A percentile compares a stretch with the other conserved stretches of the same genome.
Evolutionary conservation across 1,140 invertebrate species (phyloP).

Genomic region (Solenopsis fugax): DNA sequence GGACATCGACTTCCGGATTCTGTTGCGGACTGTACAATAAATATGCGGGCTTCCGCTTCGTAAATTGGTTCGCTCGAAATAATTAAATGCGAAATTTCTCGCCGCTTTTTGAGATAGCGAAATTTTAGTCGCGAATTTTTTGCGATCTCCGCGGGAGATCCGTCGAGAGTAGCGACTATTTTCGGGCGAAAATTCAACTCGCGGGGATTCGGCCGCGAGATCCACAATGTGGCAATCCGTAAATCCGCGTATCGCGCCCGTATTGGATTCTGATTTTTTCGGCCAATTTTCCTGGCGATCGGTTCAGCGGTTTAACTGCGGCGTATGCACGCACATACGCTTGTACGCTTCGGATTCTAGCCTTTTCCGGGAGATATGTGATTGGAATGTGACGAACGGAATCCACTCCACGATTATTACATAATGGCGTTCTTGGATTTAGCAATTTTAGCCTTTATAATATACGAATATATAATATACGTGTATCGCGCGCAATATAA

Average conservation of each 20-base stretch:
- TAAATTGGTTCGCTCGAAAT: constrained; percentile 65
- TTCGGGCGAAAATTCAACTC: constrained; percentile 61
- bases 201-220: constrained; percentile 63
- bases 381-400: constrained; percentile 51
- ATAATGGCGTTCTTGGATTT: constrained; percentile 54
- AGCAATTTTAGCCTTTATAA: constrained; percentile 45
- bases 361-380: constrained; percentile 54
- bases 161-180: constrained; percentile 61
- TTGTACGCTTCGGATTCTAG: constrained; percentile 52
- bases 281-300: constrained; percentile 61
- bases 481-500: constrained; percentile 19
- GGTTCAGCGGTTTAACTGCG: constrained; percentile 65
- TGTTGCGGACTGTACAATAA: constrained; percentile 61
- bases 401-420: constrained; percentile 62
- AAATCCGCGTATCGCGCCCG: constrained; percentile 63
- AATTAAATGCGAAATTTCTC: constrained; percentile 65
- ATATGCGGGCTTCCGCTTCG: constrained; percentile 64
- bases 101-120: constrained; percentile 63
- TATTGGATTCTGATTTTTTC: constrained; percentile 64
- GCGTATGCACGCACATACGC: constrained; percentile 52
- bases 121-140: constrained; percentile 63
- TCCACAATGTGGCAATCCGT: constrained; percentile 65
- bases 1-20: constrained; percentile 48
- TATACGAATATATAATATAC: constrained; percentile 20
- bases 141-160: constrained; percentile 52